Conservation (phyloP, 2,797 vertebrate genomes). For the Cirrhinus mrigala region DNA sequence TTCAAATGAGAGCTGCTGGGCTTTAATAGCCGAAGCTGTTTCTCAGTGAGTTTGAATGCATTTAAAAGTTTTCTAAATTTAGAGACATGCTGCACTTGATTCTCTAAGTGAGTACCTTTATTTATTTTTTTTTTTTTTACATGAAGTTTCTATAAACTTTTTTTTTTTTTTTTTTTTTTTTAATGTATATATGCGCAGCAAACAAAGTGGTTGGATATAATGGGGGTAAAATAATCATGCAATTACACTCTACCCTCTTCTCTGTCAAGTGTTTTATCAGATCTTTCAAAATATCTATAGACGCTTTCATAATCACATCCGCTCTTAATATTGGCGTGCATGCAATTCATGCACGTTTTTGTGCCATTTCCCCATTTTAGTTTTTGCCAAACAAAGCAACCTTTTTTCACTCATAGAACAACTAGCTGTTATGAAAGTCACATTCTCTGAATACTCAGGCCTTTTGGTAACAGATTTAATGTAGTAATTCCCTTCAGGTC, state of each 20-base stretch:
- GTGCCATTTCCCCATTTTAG: slow-evolving; percentile 25
- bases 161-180: background rate
- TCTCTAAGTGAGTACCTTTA: background rate
- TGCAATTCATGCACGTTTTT: background rate
- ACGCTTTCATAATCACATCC: slow-evolving; percentile 15
- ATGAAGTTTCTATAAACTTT: slow-evolving; percentile 17
- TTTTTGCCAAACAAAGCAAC: background rate
- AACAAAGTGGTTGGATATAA: background rate
- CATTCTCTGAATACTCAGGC: background rate
- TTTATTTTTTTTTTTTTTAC: background rate
- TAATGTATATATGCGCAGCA: background rate
- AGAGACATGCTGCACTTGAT: background rate
- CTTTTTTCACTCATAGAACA: background rate
- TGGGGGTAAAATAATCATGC: background rate
- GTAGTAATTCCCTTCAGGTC: background rate
- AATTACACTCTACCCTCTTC: background rate
- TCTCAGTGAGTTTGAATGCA: background rate
- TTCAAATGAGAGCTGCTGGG: slow-evolving; percentile 30
- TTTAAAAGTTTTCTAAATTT: background rate
- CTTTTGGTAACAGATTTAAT: background rate
- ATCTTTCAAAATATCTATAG: slow-evolving; percentile 18
- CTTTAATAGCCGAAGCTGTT: slow-evolving; percentile 4
- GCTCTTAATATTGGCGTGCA: background rate
- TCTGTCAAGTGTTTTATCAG: background rate
- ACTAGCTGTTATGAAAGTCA: background rate